Conservation (phyloP, 2,888 invertebrate genomes). For the Drosophila fungiperda region DNA sequence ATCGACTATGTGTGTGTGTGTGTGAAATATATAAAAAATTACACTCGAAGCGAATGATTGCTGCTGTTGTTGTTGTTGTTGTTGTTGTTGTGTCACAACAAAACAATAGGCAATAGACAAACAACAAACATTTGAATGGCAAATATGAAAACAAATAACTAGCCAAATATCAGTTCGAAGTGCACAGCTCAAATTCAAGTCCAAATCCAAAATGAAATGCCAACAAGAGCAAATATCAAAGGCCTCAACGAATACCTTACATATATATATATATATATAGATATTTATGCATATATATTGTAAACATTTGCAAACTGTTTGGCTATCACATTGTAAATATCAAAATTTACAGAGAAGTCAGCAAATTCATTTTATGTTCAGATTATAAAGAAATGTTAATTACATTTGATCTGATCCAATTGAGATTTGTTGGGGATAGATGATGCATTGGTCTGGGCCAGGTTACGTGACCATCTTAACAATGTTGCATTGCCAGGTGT, state of each 20-base stretch:
- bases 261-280: background rate
- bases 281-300: background rate
- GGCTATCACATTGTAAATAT: background rate
- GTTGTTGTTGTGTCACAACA: slow-evolving; percentile 13
- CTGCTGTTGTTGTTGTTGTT: slow-evolving; percentile 15
- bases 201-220: slow-evolving; percentile 14
- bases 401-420: background rate
- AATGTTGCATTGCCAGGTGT: background rate
- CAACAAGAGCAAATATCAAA: slow-evolving; percentile 7
- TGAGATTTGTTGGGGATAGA: background rate
- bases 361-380: background rate
- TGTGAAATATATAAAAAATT: slow-evolving; percentile 58
- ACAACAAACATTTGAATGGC: slow-evolving; percentile 50
- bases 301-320: background rate
- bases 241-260: background rate
- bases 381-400: background rate
- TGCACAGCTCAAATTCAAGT: slow-evolving; percentile 30
- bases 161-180: slow-evolving; percentile 60
- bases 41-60: slow-evolving; percentile 44
- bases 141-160: slow-evolving; percentile 54
- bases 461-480: background rate
- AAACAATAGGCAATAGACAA: slow-evolving; percentile 31
- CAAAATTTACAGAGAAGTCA: background rate
- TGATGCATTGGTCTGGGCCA: background rate
- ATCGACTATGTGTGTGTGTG: slow-evolving; percentile 6